Conservation (phyloP, 35 echinoderm and acorn worm species). For the Ptychodera flava region DNA sequence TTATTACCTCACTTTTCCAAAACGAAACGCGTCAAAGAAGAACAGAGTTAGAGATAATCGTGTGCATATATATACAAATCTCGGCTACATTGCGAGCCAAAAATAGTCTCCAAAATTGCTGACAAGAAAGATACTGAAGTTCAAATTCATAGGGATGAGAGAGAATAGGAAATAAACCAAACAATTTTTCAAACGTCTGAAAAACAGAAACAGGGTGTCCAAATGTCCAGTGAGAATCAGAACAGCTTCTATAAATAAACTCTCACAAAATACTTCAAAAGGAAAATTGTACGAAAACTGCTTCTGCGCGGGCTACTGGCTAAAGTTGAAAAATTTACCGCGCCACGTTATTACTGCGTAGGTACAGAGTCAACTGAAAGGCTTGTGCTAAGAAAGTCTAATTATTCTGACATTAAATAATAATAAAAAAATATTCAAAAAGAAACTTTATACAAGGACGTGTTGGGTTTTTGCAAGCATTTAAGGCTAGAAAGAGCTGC, state of each 20-base stretch:
- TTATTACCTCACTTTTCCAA: neutral
- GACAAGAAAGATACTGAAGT: neutral
- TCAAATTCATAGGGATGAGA: neutral
- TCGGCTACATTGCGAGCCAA: neutral
- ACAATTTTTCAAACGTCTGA: neutral
- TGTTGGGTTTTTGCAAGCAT: no score
- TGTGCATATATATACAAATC: slow-evolving; percentile 2
- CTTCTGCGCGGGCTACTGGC: neutral
- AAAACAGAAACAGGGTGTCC: neutral
- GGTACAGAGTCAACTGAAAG: neutral
- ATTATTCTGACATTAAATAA: neutral
- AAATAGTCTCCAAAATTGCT: neutral
- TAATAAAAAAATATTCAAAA: neutral
- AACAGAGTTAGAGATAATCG: slow-evolving; percentile 1
- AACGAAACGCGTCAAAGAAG: neutral
- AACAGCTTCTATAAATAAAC: neutral
- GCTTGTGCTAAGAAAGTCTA: neutral
- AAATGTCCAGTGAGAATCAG: neutral
- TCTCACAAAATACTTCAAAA: neutral
- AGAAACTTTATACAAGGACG: neutral
- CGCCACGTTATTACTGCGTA: neutral
- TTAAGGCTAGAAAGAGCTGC: no score
- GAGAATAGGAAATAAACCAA: neutral
- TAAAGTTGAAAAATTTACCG: no score
- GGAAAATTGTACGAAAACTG: neutral